Evolutionary conservation across 2,797 vertebrate genomes (phyloP).

Genomic region (Momotus momota): DNA sequence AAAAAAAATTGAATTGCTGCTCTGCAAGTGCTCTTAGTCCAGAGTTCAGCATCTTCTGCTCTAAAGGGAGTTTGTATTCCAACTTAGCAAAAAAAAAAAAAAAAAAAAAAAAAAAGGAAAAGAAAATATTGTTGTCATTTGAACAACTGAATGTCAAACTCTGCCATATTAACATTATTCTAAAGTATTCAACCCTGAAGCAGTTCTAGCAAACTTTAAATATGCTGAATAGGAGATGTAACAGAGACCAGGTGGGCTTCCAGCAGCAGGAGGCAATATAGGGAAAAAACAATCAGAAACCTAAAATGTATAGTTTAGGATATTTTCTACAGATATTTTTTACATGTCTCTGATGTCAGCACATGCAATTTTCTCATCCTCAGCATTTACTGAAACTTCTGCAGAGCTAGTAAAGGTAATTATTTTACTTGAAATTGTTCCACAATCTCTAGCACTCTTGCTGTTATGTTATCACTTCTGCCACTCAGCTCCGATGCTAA

Average conservation of each 20-base stretch:
- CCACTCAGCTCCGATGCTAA: neutral
- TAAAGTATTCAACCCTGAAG: conserved; percentile 42
- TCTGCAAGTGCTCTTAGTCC: neutral
- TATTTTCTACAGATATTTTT: conserved; percentile 41
- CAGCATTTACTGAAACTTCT: conserved; percentile 52
- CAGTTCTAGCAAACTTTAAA: conserved; percentile 25
- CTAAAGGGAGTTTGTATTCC: conserved; percentile 11
- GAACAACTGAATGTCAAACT: conserved; percentile 46
- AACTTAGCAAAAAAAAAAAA: neutral
- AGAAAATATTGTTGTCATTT: neutral
- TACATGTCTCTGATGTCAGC: conserved; percentile 45
- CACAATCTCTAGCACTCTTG: neutral
- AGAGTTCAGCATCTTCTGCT: conserved; percentile 8
- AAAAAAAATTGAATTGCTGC: neutral
- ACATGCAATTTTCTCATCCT: conserved; percentile 58
- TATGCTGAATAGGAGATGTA: conserved; percentile 39
- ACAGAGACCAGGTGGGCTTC: conserved; percentile 38
- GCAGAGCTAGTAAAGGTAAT: conserved; percentile 12
- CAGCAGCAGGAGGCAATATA: conserved; percentile 39
- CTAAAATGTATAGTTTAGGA: conserved; percentile 13
- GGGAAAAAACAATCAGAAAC: conserved; percentile 26
- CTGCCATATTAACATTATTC: conserved; percentile 8
- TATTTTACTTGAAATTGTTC: conserved; percentile 34
- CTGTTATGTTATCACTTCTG: neutral
- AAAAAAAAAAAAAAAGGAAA: neutral